Evolutionary conservation across 1,140 invertebrate species (phyloP).

Genomic region (Bombus pyrosoma): DNA sequence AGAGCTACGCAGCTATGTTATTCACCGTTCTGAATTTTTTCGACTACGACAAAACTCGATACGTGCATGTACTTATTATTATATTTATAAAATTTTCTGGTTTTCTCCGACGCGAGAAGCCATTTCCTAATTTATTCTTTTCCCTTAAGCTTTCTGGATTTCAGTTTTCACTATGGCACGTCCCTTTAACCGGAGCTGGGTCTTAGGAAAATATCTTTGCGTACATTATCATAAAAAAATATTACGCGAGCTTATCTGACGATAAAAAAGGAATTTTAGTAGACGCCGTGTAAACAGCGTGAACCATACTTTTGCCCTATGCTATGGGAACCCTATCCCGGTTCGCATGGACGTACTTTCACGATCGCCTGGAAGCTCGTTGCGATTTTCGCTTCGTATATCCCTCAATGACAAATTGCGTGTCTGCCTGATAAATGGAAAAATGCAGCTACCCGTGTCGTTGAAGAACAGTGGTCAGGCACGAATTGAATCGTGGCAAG

Average conservation of each 20-base stretch:
- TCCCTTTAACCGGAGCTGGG: background rate
- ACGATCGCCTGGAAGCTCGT: slow-evolving; percentile 25
- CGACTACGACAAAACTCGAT: background rate
- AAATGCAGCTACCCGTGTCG: slow-evolving; percentile 49
- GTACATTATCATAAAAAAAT: slow-evolving; percentile 1
- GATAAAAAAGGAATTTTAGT: slow-evolving; percentile 13
- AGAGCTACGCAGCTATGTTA: background rate
- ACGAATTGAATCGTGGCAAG: slow-evolving; percentile 40
- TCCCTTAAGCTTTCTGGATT: background rate
- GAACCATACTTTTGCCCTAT: background rate
- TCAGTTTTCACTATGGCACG: background rate
- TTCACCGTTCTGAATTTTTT: background rate
- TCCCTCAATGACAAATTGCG: slow-evolving; percentile 38
- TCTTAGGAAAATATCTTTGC: background rate
- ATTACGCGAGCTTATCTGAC: slow-evolving; percentile 1
- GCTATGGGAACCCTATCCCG: background rate
- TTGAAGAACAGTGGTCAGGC: background rate
- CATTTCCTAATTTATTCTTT: background rate
- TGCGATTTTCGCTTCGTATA: slow-evolving; percentile 38
- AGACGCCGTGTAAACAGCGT: background rate
- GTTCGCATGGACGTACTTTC: background rate
- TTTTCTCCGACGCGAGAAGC: background rate
- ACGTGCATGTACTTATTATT: background rate
- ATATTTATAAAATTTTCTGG: background rate
- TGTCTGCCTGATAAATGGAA: slow-evolving; percentile 51